A percentile compares a stretch with the other conserved stretches of the same genome.
phyloP scores from a whole-genome alignment of 2,113 vertebrate genomes.

The Dolichotis patagonum region DNA sequence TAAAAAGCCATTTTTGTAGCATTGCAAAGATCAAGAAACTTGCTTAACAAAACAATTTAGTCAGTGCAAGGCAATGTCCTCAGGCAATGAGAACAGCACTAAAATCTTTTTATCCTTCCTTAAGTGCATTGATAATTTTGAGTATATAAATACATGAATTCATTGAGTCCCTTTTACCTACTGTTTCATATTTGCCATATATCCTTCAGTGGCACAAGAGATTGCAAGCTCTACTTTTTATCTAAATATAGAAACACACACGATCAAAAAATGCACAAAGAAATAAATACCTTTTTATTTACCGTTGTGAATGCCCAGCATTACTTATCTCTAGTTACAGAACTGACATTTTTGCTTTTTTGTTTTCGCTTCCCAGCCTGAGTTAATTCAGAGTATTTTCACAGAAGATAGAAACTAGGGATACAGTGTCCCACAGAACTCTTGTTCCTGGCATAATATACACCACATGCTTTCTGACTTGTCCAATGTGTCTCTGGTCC shows the following conservation, averaged over 20 bases:
- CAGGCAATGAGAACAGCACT: not conserved
- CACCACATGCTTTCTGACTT: not conserved
- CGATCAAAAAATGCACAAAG: not conserved
- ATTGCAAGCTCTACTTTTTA: constrained; percentile 20
- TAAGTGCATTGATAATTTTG: constrained; percentile 60
- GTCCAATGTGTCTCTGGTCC: not conserved
- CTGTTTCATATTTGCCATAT: constrained; percentile 52
- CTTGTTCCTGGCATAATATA: not conserved
- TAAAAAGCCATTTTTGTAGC: constrained; percentile 52
- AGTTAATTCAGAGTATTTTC: not conserved
- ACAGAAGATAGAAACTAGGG: not conserved
- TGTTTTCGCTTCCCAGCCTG: not conserved
- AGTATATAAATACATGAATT: constrained; percentile 6
- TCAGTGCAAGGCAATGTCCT: constrained; percentile 31
- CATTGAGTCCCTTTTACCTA: not conserved
- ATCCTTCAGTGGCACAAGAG: constrained; percentile 41
- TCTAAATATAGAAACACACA: not conserved
- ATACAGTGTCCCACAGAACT: not conserved
- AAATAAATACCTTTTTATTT: not conserved
- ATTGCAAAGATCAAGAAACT: constrained; percentile 64
- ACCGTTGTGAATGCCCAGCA: not conserved
- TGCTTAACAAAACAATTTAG: constrained; percentile 59
- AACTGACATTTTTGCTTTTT: not conserved
- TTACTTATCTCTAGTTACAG: not conserved
- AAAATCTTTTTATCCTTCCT: constrained; percentile 25